A percentile compares a stretch with the other conserved stretches of the same genome.
Evolutionary conservation across 2,113 vertebrate genomes (phyloP).

Genomic region (Gadus chalcogrammus): DNA sequence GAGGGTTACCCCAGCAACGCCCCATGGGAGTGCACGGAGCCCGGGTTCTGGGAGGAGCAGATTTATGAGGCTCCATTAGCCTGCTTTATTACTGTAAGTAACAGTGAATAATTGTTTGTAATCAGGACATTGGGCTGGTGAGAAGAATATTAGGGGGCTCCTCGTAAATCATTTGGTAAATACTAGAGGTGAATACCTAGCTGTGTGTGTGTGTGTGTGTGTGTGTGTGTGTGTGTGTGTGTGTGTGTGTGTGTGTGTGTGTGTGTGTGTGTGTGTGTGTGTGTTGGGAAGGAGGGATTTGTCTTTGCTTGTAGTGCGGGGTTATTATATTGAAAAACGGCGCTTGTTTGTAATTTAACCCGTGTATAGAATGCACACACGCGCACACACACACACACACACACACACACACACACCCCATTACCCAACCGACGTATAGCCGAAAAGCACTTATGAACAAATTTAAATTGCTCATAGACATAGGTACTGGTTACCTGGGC

Average conservation of each 20-base stretch:
- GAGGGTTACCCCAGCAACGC: constrained; percentile 3
- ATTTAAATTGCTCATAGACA: constrained; percentile 67
- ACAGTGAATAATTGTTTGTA: constrained; percentile 76
- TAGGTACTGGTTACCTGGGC: constrained; percentile 47
- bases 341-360: constrained; percentile 63
- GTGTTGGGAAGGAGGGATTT: not conserved
- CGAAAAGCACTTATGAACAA: constrained; percentile 57
- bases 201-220: constrained; percentile 18
- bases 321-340: constrained; percentile 30
- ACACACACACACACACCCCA: not conserved
- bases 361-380: constrained; percentile 32
- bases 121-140: constrained; percentile 67
- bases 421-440: constrained; percentile 23
- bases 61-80: constrained; percentile 72
- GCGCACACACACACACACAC: constrained; percentile 4
- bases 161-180: constrained; percentile 69
- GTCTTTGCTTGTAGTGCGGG: constrained; percentile 43
- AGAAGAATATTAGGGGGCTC: constrained; percentile 60
- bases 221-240: not conserved
- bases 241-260: too few species aligned
- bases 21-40: constrained; percentile 16
- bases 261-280: not conserved
- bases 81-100: constrained; percentile 72
- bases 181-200: constrained; percentile 23
- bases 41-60: constrained; percentile 19